These are phyloP conservation scores for Drosophila lowei DNA, from an alignment of 1,140 invertebrate genomes.

Conservation along the genomic window DNA sequence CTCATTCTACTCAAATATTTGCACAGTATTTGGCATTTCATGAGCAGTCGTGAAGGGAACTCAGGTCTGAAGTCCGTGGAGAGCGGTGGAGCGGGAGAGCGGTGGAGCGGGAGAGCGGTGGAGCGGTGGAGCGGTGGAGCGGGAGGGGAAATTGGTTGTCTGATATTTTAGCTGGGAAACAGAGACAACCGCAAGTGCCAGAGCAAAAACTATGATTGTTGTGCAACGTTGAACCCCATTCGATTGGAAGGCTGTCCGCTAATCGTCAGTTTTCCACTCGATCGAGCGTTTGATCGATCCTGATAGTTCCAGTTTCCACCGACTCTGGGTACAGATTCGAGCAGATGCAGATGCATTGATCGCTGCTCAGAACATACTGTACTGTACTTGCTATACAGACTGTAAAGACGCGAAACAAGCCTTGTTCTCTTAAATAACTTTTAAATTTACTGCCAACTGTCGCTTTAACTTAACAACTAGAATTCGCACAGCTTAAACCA, in stretches of 20 bases:
- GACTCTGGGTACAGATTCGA: slow-evolving; percentile 3
- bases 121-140: too few relatives aligned
- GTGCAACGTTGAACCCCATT: neutral
- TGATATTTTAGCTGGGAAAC: neutral
- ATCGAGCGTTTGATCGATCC: neutral
- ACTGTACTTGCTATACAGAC: too few relatives aligned
- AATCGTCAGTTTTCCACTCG: slow-evolving; percentile 12
- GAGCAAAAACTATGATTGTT: slow-evolving; percentile 1
- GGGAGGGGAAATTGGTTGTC: neutral
- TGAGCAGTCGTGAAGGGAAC: too few relatives aligned
- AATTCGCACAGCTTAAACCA: slow-evolving; percentile 18
- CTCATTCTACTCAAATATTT: slow-evolving; percentile 2
- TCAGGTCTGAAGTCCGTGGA: too few relatives aligned
- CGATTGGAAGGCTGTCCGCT: neutral
- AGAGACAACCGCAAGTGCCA: neutral
- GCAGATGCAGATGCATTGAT: neutral
- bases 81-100: too few relatives aligned
- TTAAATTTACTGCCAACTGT: slow-evolving; percentile 11
- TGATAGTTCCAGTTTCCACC: slow-evolving; percentile 14
- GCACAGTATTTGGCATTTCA: neutral
- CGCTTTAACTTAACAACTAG: slow-evolving; percentile 23
- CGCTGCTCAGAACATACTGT: too few relatives aligned
- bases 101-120: too few relatives aligned
- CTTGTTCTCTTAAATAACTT: slow-evolving; percentile 19
- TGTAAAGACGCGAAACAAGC: too few relatives aligned